Evolutionary conservation across 2,113 vertebrate species (phyloP), one percentile per base, ranked within the genome.

Genomic region (Pleuronectes platessa): DNA sequence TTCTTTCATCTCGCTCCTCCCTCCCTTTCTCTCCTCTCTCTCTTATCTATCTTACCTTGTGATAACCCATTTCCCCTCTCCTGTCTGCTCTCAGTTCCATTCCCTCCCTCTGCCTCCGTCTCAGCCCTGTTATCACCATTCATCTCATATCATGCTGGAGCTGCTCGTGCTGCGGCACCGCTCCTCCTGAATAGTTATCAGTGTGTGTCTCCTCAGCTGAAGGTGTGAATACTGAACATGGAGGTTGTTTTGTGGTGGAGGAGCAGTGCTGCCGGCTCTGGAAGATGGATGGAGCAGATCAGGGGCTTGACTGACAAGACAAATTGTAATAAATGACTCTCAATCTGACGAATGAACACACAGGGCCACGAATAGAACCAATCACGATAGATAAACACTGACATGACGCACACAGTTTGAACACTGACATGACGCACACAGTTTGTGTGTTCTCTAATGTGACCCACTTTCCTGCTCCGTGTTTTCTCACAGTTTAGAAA

Each of bases 301-400:
- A 51, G 78, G 59, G 68, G 62, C 77, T 87, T 88, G 81, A 89
- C 81, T 91, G 92, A 88, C 86, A 91, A 71, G 78, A 63, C 78
- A 79, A 89, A 87, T 87, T 56, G 84, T 87, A 88, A 91, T 87
- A 87, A 91, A 92, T 86, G 79, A 81, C 6, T 31, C 31, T 31
- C 31, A 7, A 31, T 61, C 78, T 74, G 78, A 75, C 42, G 61
- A 83, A 87, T 67, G 68, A 86, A 79, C 51, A 23, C 73, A 73
- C 12, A 5, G 40, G 59, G 66, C 45, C 4, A 55, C 71, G 56
- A 86, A 83, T 80, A 81, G 70, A 87, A 78, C 73, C 70, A 69
- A 80, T 88, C 89, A 82, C 26, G 23, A 60, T 68, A 73, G 78
- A 82, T 81, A 83, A 85, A 85, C 82, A 82, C 62, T 84, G 79